Evolutionary conservation across 64 coral and sea anemone species (phyloP), one percentile per base, ranked within the genome.

Genomic region (Astreopora myriophthalma): DNA sequence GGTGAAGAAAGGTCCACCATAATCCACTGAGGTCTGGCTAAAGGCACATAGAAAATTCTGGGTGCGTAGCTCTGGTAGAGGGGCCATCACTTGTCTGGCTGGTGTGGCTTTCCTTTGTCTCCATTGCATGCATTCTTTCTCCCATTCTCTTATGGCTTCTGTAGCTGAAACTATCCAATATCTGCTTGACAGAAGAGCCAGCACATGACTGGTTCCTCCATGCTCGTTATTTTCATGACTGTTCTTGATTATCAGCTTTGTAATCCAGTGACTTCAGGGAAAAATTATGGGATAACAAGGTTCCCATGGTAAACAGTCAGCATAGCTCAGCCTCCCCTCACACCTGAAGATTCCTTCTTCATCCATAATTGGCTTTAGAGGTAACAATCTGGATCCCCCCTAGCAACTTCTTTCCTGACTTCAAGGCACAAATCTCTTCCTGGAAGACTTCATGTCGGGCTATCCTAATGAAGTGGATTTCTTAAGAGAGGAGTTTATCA

Each of bases 11-110:
- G 73, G 73, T 24, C 29, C 73, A 20, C 14, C 29, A 46, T 17
- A 75, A 27, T 75, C 73, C n/a, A 92, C 33, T 6, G 92, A 69
- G 20, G 68, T 61, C 29, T 87, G 92, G 23, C 73, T 71, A 25
- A 93, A 93, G 1, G 91, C 84, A 49, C 83, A 7, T 74, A 93
- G 57, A 19, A 62, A 77, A 17, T 74, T 87, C 10, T 27, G 58
- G 9, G 58, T 85, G 20, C 71, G 69, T 8, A 46, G 73, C 19
- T 48, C 39, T 81, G 92, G 74, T 71, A 93, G 39, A 37, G 85
- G 86, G n/a, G 75, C 92, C 92, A 88, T 94, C 26, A 94, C 17
- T 44, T 94, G 75, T 6, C 35, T 88, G 27, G 85, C 76, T 75
- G 85, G 76, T 20, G 8, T 20, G 17, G 77, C 86, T n/a, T 89